Base-by-base conservation (phyloP, 2,113 vertebrate genomes). In the Xiphorhynchus elegans region DNA sequence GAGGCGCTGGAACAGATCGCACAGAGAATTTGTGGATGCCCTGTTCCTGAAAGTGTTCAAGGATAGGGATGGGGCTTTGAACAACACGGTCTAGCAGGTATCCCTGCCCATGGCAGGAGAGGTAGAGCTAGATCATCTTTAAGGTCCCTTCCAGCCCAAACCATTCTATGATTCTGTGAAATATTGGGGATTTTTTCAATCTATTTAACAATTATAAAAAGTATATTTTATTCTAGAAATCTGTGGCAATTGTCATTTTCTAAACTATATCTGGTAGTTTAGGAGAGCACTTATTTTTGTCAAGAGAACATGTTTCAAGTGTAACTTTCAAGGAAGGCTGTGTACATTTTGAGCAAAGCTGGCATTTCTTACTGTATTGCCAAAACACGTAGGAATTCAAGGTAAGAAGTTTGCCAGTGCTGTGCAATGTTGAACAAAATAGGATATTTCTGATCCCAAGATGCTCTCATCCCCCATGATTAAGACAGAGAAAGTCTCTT, bases 321-420 rank as follows among this genome's bases (percentile, higher is more conserved):
- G 13, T 17, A 64, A n/a, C 17, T 70, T 76, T 39, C 4, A 66
- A 58, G 21, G 47, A 69, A 37, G 31, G 12, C 46, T 40, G 3
- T 26, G 35, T 66, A 33, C 5, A 1, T 73, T 68, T 77, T 37
- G 15, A 53, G 25, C 25, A 64, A 49, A 62, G 29, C 5, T 53
- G 24, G 2, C 0, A 15, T 37, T 64, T 93, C 21, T 55, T 35
- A 10, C 12, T 47, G 17, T 37, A 0, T 68, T 73, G 28, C 25
- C 28, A 68, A 52, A 82, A 49, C 7, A 19, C 18, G 6, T 0
- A 3, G 3, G 4, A 40, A 16, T 23, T 73, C 26, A 21, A 5
- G 29, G 29, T 37, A 33, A 0, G 1, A 67, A 19, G 13, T 67
- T 78, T 59, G 26, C 7, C 1, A 21, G 0, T 31, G 10, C 13